Base-by-base conservation (phyloP, 2,888 invertebrate genomes). In the Siphonodentalium dalli region DNA sequence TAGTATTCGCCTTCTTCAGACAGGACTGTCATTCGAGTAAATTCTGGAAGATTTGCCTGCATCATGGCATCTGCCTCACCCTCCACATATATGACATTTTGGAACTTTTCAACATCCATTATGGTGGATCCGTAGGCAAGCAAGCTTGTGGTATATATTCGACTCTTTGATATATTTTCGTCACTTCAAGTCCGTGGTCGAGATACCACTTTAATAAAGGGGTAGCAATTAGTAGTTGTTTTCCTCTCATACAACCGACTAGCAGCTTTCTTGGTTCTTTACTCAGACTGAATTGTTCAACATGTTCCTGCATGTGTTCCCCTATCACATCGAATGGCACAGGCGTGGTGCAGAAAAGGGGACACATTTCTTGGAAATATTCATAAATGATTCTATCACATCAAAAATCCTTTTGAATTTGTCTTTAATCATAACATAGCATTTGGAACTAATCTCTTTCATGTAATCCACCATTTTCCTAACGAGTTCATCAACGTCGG, bases 131-230 rank as follows among this genome's bases (percentile, higher is more conserved):
- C 51, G 13, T 37, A 42, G 5, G 54, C 48, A 55, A 55, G 23
- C 55, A 55, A 6, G 18, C 2, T 13, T 13, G 18, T 38, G 41
- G 37, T 15, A 20, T 28, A 38, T 37, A 55, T 24, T 55, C 55
- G 0, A 55, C 37, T 3, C 50, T 46, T 37, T 55, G 45, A 24
- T 50, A 37, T 7, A 50, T 41, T 23, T 41, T 27, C 21, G 45
- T 55, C 9, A 55, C 41, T 23, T 40, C 6, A 1, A 55, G 29
- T 15, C 55, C 55, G 26, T 55, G 49, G 40, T 50, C 26, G n/a
- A 49, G 24, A 23, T 55, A 55, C 55, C 55, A 55, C 24, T 50
- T 44, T 1, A 55, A 31, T 5, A 55, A 33, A 18, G 55, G 55
- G 1, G 49, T 37, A 15, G 35, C 21, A 13, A 55, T n/a, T 5